Percentiles rank a stretch among this genome's conserved stretches.
Conservation (phyloP, 2,113 vertebrate species). For the Eurystomus gularis region DNA sequence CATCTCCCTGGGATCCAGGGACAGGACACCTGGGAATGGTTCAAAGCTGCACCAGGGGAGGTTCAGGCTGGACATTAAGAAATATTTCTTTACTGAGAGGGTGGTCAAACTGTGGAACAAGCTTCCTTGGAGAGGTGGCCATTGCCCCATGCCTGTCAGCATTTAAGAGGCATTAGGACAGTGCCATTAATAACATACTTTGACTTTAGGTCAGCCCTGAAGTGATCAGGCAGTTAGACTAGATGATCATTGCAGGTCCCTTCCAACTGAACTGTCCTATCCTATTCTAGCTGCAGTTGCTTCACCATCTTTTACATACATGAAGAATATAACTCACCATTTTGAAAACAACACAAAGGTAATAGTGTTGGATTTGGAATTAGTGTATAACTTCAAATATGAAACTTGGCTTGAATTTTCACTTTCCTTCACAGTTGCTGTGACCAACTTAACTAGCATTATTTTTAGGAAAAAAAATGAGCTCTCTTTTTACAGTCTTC, state of each 20-base stretch:
- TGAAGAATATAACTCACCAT: neutral
- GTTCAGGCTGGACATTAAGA: neutral
- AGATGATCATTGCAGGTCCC: too few species aligned
- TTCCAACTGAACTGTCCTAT: neutral
- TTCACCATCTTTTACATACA: neutral
- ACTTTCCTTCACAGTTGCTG: conserved; percentile 29
- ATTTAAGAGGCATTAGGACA: neutral
- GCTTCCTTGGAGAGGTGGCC: neutral
- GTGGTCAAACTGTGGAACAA: neutral
- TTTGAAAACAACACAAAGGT: neutral
- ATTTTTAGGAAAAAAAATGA: conserved; percentile 75
- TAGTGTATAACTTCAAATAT: neutral
- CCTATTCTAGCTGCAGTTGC: neutral
- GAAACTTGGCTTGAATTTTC: neutral
- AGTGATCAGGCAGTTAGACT: neutral
- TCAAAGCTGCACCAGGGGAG: neutral
- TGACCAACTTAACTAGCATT: conserved; percentile 19
- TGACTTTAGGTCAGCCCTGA: neutral
- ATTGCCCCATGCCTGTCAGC: neutral
- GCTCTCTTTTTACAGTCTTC: conserved; percentile 57
- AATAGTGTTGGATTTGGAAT: neutral
- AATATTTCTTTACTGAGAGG: neutral
- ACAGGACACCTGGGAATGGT: too few species aligned
- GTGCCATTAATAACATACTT: neutral
- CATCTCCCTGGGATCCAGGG: neutral